These are phyloP conservation scores for Scomber scombrus DNA, from an alignment of 2,113 vertebrate species.

Conservation along the genomic window DNA sequence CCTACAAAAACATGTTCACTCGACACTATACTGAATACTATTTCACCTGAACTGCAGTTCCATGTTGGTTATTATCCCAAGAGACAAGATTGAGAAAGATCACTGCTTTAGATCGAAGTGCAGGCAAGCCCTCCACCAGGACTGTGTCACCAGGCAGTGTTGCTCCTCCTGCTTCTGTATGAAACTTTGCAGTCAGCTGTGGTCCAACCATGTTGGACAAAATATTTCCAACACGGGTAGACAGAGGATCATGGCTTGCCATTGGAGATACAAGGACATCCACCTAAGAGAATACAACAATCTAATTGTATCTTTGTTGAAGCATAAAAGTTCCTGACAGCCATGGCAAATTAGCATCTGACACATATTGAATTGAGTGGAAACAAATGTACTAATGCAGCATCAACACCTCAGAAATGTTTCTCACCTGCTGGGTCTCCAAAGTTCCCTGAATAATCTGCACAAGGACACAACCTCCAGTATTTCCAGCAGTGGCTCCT, in stretches of 20 bases:
- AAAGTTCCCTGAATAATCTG: slow-evolving; percentile 64
- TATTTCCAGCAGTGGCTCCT: slow-evolving; percentile 20
- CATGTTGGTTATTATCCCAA: slow-evolving; percentile 62
- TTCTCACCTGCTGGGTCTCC: slow-evolving; percentile 71
- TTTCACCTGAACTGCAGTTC: slow-evolving; percentile 64
- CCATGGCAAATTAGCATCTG: neutral
- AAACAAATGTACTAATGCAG: too few relatives aligned
- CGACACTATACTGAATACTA: neutral
- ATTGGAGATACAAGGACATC: slow-evolving; percentile 76
- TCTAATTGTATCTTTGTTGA: neutral
- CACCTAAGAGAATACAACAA: slow-evolving; percentile 38
- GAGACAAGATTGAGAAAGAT: slow-evolving; percentile 65
- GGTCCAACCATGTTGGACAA: slow-evolving; percentile 40
- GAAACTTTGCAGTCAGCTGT: slow-evolving; percentile 50
- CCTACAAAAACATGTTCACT: neutral
- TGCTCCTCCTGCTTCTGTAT: neutral
- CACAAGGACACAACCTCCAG: slow-evolving; percentile 30
- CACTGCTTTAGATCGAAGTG: slow-evolving; percentile 45
- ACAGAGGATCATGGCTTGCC: slow-evolving; percentile 44
- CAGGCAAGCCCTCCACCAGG: slow-evolving; percentile 36
- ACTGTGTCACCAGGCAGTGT: slow-evolving; percentile 50
- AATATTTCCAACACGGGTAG: slow-evolving; percentile 54
- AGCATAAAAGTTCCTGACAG: neutral
- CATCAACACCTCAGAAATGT: neutral
- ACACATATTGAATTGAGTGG: neutral